Percentiles rank a stretch among this genome's conserved stretches.
Conservation (phyloP, 2,113 vertebrate species). For the Tursiops truncatus region DNA sequence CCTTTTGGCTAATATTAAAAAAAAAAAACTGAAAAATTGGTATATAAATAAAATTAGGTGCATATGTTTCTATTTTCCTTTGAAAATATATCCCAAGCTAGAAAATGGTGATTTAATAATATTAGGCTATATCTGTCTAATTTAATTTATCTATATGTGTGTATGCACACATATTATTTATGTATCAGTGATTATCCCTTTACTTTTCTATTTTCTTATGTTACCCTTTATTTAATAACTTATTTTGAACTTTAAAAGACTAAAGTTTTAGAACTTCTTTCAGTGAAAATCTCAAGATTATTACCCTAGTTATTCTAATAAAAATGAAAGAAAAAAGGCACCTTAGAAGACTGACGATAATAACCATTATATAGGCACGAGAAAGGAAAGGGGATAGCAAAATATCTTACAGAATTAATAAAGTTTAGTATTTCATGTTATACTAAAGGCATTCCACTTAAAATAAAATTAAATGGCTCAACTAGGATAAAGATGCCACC, state of each 20-base stretch:
- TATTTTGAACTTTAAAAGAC: background rate
- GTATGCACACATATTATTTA: background rate
- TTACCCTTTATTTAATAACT: background rate
- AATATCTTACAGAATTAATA: background rate
- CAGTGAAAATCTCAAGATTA: background rate
- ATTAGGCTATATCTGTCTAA: background rate
- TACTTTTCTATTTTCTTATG: background rate
- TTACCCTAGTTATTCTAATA: background rate
- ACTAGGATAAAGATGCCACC: background rate
- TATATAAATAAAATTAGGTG: background rate
- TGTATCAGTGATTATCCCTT: background rate
- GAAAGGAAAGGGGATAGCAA: background rate
- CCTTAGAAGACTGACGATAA: background rate
- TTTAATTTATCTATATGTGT: background rate
- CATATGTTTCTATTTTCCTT: background rate
- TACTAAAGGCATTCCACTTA: background rate
- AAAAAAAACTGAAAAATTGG: background rate
- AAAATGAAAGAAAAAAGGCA: background rate
- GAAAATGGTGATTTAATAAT: background rate
- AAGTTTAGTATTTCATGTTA: background rate
- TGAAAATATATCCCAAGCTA: background rate
- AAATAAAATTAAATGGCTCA: conserved; percentile 44
- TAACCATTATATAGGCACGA: background rate
- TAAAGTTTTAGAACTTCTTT: background rate
- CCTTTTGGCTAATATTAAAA: background rate